Evolutionary conservation across 2,888 invertebrate species (phyloP).

Genomic region (Apotomis betuletana): DNA sequence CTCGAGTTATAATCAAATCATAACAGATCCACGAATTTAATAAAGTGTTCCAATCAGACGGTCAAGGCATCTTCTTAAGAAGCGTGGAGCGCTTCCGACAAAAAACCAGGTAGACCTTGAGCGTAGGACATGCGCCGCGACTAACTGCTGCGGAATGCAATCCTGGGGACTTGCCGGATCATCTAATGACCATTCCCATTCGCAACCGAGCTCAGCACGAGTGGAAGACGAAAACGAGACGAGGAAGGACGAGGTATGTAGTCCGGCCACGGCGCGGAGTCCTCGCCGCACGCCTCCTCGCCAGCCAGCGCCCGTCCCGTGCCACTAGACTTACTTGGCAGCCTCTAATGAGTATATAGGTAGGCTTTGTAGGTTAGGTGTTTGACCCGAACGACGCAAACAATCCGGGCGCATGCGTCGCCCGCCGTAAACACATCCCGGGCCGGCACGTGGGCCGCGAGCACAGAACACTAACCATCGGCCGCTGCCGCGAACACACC

Average conservation of each 20-base stretch:
- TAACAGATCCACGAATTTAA: slow-evolving; percentile 18
- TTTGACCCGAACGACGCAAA: slow-evolving; percentile 76
- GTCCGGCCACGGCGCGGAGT: slow-evolving; percentile 4
- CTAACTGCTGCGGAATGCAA: slow-evolving; percentile 25
- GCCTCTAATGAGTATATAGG: slow-evolving; percentile 66
- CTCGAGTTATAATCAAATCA: slow-evolving; percentile 14
- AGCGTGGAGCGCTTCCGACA: slow-evolving; percentile 8
- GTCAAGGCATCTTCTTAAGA: slow-evolving; percentile 18
- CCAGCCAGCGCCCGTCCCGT: slow-evolving; percentile 46
- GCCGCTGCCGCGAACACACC: slow-evolving; percentile 79
- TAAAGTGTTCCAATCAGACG: slow-evolving; percentile 25
- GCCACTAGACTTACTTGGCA: slow-evolving; percentile 43
- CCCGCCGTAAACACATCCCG: slow-evolving; percentile 75
- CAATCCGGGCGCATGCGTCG: slow-evolving; percentile 77
- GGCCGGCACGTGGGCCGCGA: slow-evolving; percentile 65
- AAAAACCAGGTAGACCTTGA: slow-evolving; percentile 35
- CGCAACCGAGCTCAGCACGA: slow-evolving; percentile 17
- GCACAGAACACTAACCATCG: slow-evolving; percentile 65
- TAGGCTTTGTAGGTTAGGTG: slow-evolving; percentile 72
- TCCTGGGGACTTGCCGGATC: slow-evolving; percentile 36
- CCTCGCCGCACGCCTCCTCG: slow-evolving; percentile 56
- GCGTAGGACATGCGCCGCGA: slow-evolving; percentile 24
- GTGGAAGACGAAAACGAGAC: slow-evolving; percentile 18
- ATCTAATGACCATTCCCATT: slow-evolving; percentile 41
- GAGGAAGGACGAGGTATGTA: slow-evolving; percentile 33